A percentile compares a stretch with the other conserved stretches of the same genome.
Conservation (phyloP, 92 coral and sea anemone genomes). For the Umimayanthus chanpuru region DNA sequence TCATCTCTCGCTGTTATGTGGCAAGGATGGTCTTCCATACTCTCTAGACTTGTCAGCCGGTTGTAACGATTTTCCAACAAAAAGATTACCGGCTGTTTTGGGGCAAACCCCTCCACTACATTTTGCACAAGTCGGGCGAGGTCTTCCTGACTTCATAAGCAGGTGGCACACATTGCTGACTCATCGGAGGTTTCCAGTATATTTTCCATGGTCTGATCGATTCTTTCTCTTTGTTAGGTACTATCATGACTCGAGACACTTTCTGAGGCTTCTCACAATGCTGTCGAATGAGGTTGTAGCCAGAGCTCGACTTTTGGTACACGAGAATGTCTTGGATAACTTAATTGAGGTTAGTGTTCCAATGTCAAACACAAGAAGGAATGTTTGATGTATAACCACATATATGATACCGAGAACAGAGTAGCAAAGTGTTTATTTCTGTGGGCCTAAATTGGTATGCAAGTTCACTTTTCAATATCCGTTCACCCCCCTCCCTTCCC, state of each 20-base stretch:
- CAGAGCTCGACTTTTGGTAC: slow-evolving; percentile 86
- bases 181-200: background rate
- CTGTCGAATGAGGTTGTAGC: slow-evolving; percentile 95
- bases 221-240: slow-evolving; percentile 57
- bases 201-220: background rate
- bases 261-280: slow-evolving; percentile 86
- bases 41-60: background rate
- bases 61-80: background rate
- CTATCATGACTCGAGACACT: slow-evolving; percentile 87
- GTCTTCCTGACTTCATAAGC: background rate
- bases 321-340: slow-evolving; percentile 86
- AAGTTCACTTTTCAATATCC: too few species aligned
- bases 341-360: slow-evolving; percentile 73
- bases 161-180: background rate
- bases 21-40: background rate
- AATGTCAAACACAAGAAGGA: background rate
- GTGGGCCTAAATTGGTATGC: too few species aligned
- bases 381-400: background rate
- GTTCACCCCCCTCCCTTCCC: too few species aligned
- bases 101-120: background rate
- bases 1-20: background rate
- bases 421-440: background rate
- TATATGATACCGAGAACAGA: background rate
- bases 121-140: background rate
- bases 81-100: background rate